These are phyloP conservation scores for Eupithecia abbreviata DNA, from an alignment of 2,888 invertebrate species.

Conservation along the genomic window DNA sequence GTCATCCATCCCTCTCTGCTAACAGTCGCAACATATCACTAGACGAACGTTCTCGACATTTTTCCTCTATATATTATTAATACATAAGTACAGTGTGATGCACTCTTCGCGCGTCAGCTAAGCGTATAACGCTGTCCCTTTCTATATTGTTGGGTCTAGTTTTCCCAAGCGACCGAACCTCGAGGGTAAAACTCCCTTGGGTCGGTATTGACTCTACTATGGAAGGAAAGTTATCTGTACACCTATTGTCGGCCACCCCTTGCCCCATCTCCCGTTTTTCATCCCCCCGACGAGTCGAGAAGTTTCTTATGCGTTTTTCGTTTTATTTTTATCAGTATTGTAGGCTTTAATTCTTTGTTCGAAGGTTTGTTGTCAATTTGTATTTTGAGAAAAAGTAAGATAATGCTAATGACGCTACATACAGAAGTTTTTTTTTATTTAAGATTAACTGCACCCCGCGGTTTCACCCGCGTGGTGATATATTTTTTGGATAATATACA, in stretches of 20 bases:
- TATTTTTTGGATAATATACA: too few species aligned
- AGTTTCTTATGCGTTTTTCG: conserved; percentile 83
- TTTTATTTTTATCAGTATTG: conserved; percentile 69
- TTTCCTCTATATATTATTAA: conserved; percentile 84
- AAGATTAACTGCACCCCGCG: too few species aligned
- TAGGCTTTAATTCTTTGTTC: conserved; percentile 50
- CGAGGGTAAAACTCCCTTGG: conserved; percentile 84
- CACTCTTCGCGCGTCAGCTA: conserved; percentile 64
- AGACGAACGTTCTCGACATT: conserved; percentile 81
- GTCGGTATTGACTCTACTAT: conserved; percentile 84
- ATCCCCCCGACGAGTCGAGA: conserved; percentile 62
- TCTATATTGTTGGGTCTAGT: conserved; percentile 84
- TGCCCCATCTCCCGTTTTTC: conserved; percentile 58
- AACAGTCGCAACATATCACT: conserved; percentile 83
- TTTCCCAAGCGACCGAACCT: conserved; percentile 83
- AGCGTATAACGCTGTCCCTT: conserved; percentile 71
- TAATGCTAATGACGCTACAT: neutral
- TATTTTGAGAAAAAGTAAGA: conserved; percentile 17
- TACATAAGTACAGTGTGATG: conserved; percentile 78
- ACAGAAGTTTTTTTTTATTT: neutral
- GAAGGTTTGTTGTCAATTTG: conserved; percentile 41
- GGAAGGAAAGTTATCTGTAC: conserved; percentile 84
- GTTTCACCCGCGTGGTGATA: too few species aligned
- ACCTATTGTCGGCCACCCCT: conserved; percentile 80
- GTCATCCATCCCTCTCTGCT: conserved; percentile 83